Evolutionary conservation across 2,888 invertebrate species (phyloP), one percentile per base, ranked within the genome.

Genomic region (Micoletzkya japonica): DNA sequence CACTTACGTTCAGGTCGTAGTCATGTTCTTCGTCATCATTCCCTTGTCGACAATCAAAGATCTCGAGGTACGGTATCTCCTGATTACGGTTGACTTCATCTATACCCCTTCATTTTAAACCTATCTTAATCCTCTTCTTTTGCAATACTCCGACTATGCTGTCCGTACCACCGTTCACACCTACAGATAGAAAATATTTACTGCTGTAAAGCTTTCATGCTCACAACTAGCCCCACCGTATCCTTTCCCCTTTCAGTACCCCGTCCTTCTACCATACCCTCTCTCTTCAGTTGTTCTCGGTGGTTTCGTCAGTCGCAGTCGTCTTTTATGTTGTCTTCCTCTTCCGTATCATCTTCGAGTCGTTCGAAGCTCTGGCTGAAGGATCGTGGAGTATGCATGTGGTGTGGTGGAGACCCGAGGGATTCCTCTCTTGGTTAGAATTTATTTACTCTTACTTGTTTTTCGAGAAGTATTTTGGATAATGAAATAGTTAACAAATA

Each of bases 31-130:
- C 79, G 92, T 95, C 76, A 92, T 95, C 63, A 87, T 96, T 57
- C 97, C 97, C 0, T 88, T 97, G 70, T 94, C 93, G 0, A 88
- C 96, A 80, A 87, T 95, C 59, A 89, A 92, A 79, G 94, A 95
- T 87, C 91, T 97, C 44, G 93, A 94, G 85, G 94, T 66, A 6
- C 10, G 44, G n/a, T n/a, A n/a, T n/a, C n/a, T n/a, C n/a, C n/a
- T n/a, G n/a, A n/a, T n/a, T n/a, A n/a, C n/a, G n/a, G n/a, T n/a
- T n/a, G n/a, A n/a, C n/a, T n/a, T n/a, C n/a, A n/a, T n/a, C n/a
- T n/a, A 44, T 20, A 44, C 44, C 20, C 44, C 20, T 44, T 44
- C 44, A 44, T 44, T 20, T 44, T 20, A 44, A 44, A 14, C 44
- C 10, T 44, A 44, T 20, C n/a, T n/a, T n/a, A n/a, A n/a, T n/a